Base-by-base conservation (phyloP, 1,140 invertebrate species). In the Akabosia matsudoensis region DNA sequence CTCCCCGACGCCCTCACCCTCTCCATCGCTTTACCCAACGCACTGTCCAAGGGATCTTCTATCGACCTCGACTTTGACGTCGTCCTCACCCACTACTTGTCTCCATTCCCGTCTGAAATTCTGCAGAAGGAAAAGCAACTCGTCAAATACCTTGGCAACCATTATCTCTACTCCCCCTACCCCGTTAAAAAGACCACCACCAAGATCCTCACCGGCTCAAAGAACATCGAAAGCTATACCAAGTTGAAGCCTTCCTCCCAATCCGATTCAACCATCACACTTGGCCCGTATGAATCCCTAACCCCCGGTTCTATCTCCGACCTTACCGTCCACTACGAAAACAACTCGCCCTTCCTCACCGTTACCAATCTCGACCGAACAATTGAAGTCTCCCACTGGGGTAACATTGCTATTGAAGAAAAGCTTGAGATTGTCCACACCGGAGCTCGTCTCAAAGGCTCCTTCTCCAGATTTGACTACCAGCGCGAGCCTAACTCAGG, bases 331-430 rank as follows among this genome's bases (percentile, higher is more conserved):
- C 98, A 99, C 85, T 98, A 92, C 85, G 97, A 99, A 85, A 99
- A 98, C 85, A 97, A 97, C 84, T 89, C 92, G 64, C 97, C 97
- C 64, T 99, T 99, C 84, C 85, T 99, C 56, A 95, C 93, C 31
- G 92, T 98, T 0, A 95, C 92, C 0, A 88, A 88, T 45, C 85
- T 99, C 79, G 91, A 95, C 76, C 88, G 98, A 45, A 86, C 90
- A 0, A 94, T 99, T 82, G 97, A 99, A 86, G 89, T 99, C 0
- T 99, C 97, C 0, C 97, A 99, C 84, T 99, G 98, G 98, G 97
- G 97, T 22, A 98, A 98, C 82, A 96, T 99, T 84, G 97, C 97
- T 79, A 88, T 99, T 1, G 96, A 99, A 84, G 97, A 99, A 84
- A 90, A 91, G 0, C 90, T 99, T 83, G 93, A 98, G 83, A 87